Evolutionary conservation across 1,140 invertebrate genomes (phyloP).

Genomic region (Gyrodactylus salaris): DNA sequence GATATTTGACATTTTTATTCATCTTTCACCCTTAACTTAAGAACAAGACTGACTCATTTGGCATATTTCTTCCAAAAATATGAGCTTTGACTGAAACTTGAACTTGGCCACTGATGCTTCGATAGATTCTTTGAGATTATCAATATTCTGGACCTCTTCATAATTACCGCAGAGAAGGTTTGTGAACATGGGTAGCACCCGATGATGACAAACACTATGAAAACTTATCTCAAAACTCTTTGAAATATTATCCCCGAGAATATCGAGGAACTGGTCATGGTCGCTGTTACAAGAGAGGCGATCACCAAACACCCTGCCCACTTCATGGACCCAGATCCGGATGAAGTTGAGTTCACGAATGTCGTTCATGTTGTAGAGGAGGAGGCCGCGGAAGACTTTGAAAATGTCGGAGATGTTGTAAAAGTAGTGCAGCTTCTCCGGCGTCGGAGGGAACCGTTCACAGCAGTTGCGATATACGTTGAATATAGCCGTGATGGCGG

Average conservation of each 20-base stretch:
- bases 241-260: constrained; percentile 34
- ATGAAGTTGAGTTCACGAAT: constrained; percentile 14
- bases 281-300: constrained; percentile 41
- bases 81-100: no score
- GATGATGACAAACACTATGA: constrained; percentile 39
- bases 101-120: constrained; percentile 37
- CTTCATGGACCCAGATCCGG: constrained; percentile 45
- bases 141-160: constrained; percentile 34
- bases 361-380: not conserved
- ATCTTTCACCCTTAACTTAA: no score
- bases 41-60: no score
- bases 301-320: constrained; percentile 40
- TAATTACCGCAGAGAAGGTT: constrained; percentile 40
- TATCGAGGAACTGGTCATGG: constrained; percentile 33
- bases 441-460: constrained; percentile 39
- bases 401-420: constrained; percentile 55
- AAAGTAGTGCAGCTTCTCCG: constrained; percentile 49
- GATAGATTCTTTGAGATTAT: constrained; percentile 28
- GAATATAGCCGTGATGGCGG: constrained; percentile 32
- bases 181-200: constrained; percentile 36
- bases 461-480: constrained; percentile 36
- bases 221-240: constrained; percentile 39
- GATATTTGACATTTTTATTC: no score
- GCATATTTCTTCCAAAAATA: no score
- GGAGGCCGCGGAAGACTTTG: constrained; percentile 21